Percentiles rank a stretch among this genome's conserved stretches.
Evolutionary conservation across 1,140 invertebrate genomes (phyloP).

Genomic region (Sesamia nonagrioides): DNA sequence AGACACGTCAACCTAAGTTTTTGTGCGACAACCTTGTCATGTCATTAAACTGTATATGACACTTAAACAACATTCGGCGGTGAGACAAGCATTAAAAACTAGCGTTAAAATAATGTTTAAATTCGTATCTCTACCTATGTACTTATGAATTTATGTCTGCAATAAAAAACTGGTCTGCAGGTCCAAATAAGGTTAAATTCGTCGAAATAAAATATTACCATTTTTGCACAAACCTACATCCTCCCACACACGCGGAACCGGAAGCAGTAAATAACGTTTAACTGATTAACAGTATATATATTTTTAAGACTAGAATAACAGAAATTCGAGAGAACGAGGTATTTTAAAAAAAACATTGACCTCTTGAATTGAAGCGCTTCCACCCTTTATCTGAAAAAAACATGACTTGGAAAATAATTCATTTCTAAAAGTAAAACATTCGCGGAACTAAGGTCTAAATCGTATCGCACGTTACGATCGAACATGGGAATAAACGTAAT

Average conservation of each 20-base stretch:
- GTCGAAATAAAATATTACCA: slow-evolving; percentile 11
- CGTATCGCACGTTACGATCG: slow-evolving; percentile 4
- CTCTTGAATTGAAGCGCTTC: not conserved
- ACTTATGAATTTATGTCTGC: slow-evolving; percentile 17
- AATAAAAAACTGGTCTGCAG: slow-evolving; percentile 17
- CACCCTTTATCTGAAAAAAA: not conserved
- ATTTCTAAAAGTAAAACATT: slow-evolving; percentile 13
- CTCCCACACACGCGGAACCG: slow-evolving; percentile 19
- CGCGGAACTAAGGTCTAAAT: not conserved
- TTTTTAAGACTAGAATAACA: slow-evolving; percentile 14
- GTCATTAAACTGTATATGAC: slow-evolving; percentile 49
- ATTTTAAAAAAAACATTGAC: not conserved
- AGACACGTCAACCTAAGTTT: slow-evolving; percentile 28
- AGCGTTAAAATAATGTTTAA: slow-evolving; percentile 3
- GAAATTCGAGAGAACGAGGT: slow-evolving; percentile 6
- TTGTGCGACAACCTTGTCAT: slow-evolving; percentile 46
- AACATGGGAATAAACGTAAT: slow-evolving; percentile 46
- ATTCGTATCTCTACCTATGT: not conserved
- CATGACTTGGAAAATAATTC: not conserved
- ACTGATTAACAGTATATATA: no score
- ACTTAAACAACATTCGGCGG: slow-evolving; percentile 7
- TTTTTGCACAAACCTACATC: slow-evolving; percentile 12
- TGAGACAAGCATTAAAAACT: not conserved
- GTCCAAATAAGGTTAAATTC: slow-evolving; percentile 24
- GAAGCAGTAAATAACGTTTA: slow-evolving; percentile 24